Base-by-base conservation (phyloP, 2,888 invertebrate genomes). In the Miltochrista miniata region DNA sequence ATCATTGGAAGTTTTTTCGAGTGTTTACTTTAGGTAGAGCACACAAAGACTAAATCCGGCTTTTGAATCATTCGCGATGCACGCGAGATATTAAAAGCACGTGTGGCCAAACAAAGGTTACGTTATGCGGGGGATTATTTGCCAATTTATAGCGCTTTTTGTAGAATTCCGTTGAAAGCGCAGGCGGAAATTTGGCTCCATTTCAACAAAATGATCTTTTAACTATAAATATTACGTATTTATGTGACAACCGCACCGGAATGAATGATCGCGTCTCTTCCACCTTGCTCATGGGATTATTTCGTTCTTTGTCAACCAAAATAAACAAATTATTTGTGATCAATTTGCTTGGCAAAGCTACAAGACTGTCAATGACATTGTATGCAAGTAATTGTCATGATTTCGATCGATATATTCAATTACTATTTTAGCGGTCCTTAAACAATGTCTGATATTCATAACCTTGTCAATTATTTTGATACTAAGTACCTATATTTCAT, bases 51-150 rank as follows among this genome's bases (percentile, higher is more conserved):
- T 83, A 85, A 90, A 88, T 88, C 87, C 83, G 76, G 81, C 79
- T 83, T 81, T 90, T 88, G 90, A 87, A 78, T 78, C 77, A 63
- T 69, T 70, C 71, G 72, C 76, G 72, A 74, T 74, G 64, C 76
- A 65, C 72, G 80, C 77, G 78, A 81, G 83, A 87, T 87, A 90
- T 91, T 90, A 90, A 91, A 90, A 90, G 90, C 91, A 91, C 90
- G 91, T 91, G 91, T 90, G 91, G 88, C 88, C 91, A 89, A 87
- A 91, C 91, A 91, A 91, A 90, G 90, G 91, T 91, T 87, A 79
- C 90, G 90, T 90, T 90, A 90, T 91, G 90, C 87, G 90, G 91
- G 83, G 87, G 91, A 91, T 91, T 90, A 91, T 91, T 89, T 87
- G 90, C 90, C 91, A 90, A 91, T 91, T 91, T 90, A 90, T 91